Percentiles rank a stretch among this genome's conserved stretches.
Evolutionary conservation across 2,797 vertebrate species (phyloP).

Genomic region (Champsocephalus gunnari): DNA sequence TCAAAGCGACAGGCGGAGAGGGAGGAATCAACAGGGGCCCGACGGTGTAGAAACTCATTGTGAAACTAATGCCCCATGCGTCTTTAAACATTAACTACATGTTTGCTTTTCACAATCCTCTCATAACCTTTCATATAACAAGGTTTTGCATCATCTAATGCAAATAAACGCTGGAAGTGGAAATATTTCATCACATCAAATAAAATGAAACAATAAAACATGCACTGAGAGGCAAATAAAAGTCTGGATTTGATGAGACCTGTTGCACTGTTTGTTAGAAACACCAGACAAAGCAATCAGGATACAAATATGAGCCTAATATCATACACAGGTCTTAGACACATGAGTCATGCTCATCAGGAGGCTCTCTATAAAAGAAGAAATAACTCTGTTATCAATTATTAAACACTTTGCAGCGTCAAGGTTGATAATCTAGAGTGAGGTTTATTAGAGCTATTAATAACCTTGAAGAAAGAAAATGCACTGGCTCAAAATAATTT

Average conservation of each 20-base stretch:
- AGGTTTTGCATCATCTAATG: background rate
- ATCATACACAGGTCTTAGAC: background rate
- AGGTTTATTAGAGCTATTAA: constrained; percentile 5
- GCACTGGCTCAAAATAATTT: too few relatives aligned
- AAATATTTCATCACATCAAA: constrained; percentile 11
- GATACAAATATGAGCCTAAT: background rate
- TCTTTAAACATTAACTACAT: constrained; percentile 25
- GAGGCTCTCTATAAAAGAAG: constrained; percentile 10
- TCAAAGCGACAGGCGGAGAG: background rate
- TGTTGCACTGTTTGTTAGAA: background rate
- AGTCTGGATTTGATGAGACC: background rate
- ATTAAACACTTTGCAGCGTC: constrained; percentile 39
- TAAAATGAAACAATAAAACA: background rate
- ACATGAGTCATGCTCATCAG: background rate
- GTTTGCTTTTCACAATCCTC: constrained; percentile 21
- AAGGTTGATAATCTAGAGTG: background rate
- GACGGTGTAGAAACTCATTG: background rate
- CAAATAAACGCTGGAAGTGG: background rate
- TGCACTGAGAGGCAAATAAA: background rate
- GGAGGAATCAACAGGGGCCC: background rate
- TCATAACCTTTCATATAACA: background rate
- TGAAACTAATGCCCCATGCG: background rate
- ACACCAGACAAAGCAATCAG: background rate
- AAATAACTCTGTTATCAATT: constrained; percentile 47
- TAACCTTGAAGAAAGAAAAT: background rate